These are phyloP conservation scores for Oscheius sp. DNA, from an alignment of 2,888 invertebrate species.

Conservation along the genomic window DNA sequence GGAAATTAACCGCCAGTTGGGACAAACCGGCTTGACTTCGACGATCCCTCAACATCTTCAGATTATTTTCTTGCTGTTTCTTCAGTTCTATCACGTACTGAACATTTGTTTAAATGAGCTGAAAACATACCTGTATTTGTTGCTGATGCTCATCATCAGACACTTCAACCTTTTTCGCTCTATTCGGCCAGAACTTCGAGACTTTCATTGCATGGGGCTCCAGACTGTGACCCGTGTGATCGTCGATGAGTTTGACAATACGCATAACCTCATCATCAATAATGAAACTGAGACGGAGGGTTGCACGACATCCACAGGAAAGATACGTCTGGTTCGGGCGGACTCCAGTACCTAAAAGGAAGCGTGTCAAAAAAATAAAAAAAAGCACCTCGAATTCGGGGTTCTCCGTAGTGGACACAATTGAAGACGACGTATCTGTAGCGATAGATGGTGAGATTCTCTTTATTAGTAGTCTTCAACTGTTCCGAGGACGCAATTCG, in stretches of 20 bases:
- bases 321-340: conserved; percentile 69
- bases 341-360: conserved; percentile 59
- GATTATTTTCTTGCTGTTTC: no score
- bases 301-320: conserved; percentile 65
- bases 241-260: conserved; percentile 38
- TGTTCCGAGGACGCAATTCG: conserved; percentile 65
- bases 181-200: no score
- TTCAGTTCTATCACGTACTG: no score
- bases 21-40: no score
- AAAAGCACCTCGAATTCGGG: conserved; percentile 61
- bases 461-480: conserved; percentile 43
- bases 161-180: no score
- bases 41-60: no score
- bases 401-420: conserved; percentile 66
- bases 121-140: no score
- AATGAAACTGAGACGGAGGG: conserved; percentile 62
- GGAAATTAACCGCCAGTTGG: no score
- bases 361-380: not conserved
- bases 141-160: no score
- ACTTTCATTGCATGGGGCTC: no score
- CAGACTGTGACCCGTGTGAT: conserved; percentile 53
- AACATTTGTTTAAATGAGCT: no score
- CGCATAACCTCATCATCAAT: conserved; percentile 44
- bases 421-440: conserved; percentile 69
- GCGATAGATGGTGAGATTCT: conserved; percentile 41